phyloP scores from a whole-genome alignment of 2,113 vertebrate species.

The Collichthys lucidus region DNA sequence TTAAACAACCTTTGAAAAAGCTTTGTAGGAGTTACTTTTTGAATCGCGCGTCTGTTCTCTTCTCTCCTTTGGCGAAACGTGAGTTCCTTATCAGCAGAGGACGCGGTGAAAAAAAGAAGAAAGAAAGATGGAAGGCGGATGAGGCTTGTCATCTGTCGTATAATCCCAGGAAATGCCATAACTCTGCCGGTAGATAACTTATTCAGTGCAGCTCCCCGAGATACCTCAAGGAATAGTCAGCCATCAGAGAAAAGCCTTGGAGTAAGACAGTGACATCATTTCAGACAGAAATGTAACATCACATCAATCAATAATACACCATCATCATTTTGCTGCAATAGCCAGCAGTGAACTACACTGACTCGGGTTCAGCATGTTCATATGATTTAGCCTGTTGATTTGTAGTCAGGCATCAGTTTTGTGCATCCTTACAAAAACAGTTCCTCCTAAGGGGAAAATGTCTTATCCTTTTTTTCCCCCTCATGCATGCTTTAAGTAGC shows the following conservation, averaged over 20 bases:
- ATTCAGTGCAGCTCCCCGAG: constrained; percentile 64
- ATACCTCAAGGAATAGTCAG: constrained; percentile 58
- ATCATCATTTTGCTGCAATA: constrained; percentile 40
- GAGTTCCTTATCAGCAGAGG: constrained; percentile 29
- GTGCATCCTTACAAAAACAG: constrained; percentile 17
- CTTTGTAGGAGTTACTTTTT: constrained; percentile 23
- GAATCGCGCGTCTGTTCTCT: neutral
- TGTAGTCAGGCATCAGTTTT: neutral
- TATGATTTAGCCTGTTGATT: constrained; percentile 8
- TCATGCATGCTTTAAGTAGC: constrained; percentile 25
- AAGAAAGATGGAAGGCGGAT: constrained; percentile 35
- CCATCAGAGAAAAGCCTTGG: constrained; percentile 56
- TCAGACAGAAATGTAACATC: constrained; percentile 54
- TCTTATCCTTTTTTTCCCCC: constrained; percentile 1
- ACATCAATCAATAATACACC: constrained; percentile 51
- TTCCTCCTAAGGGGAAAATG: constrained; percentile 25
- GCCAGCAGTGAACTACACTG: constrained; percentile 1
- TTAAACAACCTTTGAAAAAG: constrained; percentile 40
- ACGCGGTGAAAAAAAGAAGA: constrained; percentile 22
- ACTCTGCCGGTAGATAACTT: constrained; percentile 66
- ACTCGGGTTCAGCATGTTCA: constrained; percentile 18
- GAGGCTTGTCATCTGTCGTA: constrained; percentile 61
- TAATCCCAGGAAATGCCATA: constrained; percentile 70
- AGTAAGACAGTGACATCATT: constrained; percentile 62
- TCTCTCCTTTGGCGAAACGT: constrained; percentile 13